These are phyloP conservation scores for Willisornis vidua DNA, from an alignment of 2,113 vertebrate species.

Conservation along the genomic window DNA sequence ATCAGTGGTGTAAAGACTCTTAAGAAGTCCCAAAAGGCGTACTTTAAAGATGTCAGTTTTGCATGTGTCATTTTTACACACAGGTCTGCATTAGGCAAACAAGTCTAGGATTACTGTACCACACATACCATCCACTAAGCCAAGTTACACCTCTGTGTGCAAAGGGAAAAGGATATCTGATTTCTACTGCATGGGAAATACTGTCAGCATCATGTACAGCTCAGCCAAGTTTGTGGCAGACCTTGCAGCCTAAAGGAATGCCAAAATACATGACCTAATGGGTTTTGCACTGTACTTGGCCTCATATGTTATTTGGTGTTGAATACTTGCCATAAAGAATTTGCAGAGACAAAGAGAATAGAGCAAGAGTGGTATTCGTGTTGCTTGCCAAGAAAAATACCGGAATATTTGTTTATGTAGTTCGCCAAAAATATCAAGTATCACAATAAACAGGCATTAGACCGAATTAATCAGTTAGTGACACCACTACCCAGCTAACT, in stretches of 20 bases:
- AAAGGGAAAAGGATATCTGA: not conserved
- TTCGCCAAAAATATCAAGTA: not conserved
- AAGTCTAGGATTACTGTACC: not conserved
- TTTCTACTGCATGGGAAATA: not conserved
- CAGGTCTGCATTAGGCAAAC: not conserved
- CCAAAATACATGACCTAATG: not conserved
- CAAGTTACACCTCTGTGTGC: not conserved
- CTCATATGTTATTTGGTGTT: slow-evolving; percentile 19
- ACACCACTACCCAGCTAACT: not conserved
- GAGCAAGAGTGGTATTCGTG: not conserved
- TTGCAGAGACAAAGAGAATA: not conserved
- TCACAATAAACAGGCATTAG: not conserved
- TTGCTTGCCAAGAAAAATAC: slow-evolving; percentile 29
- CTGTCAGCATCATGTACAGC: not conserved
- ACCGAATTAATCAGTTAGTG: not conserved
- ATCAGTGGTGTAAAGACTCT: not conserved
- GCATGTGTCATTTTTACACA: not conserved
- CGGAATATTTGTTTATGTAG: not conserved
- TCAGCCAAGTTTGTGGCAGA: not conserved
- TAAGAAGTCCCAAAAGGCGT: not conserved
- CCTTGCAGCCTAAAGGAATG: not conserved
- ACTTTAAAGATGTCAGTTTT: not conserved
- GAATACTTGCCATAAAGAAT: not conserved
- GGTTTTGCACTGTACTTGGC: not conserved
- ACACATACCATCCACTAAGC: not conserved